Conservation (phyloP, 2,797 vertebrate genomes). For the Esox lucius region DNA sequence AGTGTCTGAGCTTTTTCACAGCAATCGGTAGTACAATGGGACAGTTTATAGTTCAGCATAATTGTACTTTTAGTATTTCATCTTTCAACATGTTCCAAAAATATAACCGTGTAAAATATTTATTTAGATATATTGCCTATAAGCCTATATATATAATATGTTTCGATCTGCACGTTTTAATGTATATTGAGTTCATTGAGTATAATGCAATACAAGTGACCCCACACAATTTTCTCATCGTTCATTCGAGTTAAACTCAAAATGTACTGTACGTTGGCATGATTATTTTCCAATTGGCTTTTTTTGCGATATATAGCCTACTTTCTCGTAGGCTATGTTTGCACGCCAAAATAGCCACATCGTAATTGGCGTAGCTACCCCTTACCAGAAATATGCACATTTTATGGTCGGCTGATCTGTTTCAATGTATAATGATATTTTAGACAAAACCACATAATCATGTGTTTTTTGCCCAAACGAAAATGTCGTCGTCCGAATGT, state of each 20-base stretch:
- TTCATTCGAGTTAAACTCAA: not conserved
- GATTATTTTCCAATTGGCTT: not conserved
- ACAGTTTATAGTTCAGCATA: not conserved
- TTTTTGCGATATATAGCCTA: not conserved
- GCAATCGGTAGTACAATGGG: not conserved
- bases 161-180: not conserved
- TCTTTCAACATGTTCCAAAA: not conserved
- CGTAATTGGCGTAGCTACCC: not conserved
- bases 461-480: slow-evolving; percentile 9
- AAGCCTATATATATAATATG: too few relatives aligned
- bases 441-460: not conserved
- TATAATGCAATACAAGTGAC: not conserved
- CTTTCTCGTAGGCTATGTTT: not conserved
- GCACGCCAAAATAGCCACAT: not conserved
- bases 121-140: not conserved
- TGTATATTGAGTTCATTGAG: not conserved
- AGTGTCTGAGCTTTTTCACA: not conserved
- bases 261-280: not conserved
- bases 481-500: not conserved
- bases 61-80: not conserved
- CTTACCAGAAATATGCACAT: not conserved
- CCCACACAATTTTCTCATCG: not conserved
- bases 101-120: not conserved
- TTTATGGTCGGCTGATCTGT: not conserved
- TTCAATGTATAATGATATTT: not conserved